Evolutionary conservation across 2,113 vertebrate species (phyloP), one percentile per base, ranked within the genome.

Genomic region (Leucopsar rothschildi): DNA sequence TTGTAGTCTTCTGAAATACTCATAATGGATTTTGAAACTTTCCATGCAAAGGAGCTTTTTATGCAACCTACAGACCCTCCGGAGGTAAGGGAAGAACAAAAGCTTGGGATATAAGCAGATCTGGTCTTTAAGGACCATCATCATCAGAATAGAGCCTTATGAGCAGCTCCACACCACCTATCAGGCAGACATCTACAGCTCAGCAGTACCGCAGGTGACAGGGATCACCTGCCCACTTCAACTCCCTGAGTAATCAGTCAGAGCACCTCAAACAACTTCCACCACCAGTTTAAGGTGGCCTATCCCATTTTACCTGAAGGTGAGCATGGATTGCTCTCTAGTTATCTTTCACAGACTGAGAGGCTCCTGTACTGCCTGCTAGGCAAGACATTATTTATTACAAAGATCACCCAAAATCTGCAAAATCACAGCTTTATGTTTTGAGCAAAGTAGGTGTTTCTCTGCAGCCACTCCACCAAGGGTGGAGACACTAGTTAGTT

Each of bases 241-340:
- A 45, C 0, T 1, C 6, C 24, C 42, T 4, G 1, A 28, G 18
- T 47, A 40, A 16, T 21, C 11, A 7, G 15, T 9, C 52, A 84
- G 12, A 59, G 33, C 17, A 49, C 17, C 15, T 76, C 53, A 93
- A 85, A 76, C 31, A 11, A 45, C 17, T 52, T 82, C 45, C 27
- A 64, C 15, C 10, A 47, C 22, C 61, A 76, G 33, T 15, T 80
- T 40, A 49, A 57, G 37, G 15, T 39, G 15, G 37, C 31, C 24
- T 55, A 18, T 39, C 16, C 42, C 21, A 10, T 68, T 87, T 64
- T 61, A 31, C 49, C 45, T 39, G 28, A 37, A 78, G 37, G 8
- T 13, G 10, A 57, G 19, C 5, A 71, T 9, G 17, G 33, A 89
- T 50, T 55, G 19, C 35, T 40, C 23, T 65, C n/a, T 31, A 60